phyloP scores from a whole-genome alignment of 35 echinoderm and acorn worm species.

The Hemicentrotus pulcherrimus region DNA sequence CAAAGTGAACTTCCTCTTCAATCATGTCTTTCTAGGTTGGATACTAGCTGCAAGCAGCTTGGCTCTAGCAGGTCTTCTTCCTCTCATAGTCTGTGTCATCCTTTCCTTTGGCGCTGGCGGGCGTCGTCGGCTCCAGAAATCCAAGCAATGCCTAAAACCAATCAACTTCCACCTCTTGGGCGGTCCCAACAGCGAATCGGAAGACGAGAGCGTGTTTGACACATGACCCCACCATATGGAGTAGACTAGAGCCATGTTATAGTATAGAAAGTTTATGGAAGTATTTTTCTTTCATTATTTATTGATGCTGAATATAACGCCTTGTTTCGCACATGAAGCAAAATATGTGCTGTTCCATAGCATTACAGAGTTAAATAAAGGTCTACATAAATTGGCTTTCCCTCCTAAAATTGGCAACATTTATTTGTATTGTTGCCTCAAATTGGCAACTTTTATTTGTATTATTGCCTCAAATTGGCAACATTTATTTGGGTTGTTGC shows the following conservation, averaged over 20 bases:
- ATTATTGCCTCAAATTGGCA: too few species aligned
- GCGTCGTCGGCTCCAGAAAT: not conserved
- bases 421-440: too few species aligned
- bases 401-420: too few species aligned
- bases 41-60: slow-evolving; percentile 2
- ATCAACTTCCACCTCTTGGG: slow-evolving; percentile 52
- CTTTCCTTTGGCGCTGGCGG: not conserved
- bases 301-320: not conserved
- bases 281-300: not conserved
- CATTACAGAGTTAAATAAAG: too few species aligned
- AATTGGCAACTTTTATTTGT: too few species aligned
- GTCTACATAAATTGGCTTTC: too few species aligned
- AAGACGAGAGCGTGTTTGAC: slow-evolving; percentile 44
- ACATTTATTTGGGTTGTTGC: too few species aligned
- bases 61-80: not conserved
- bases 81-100: not conserved
- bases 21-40: not conserved
- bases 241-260: not conserved
- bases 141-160: slow-evolving; percentile 27
- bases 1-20: not conserved
- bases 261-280: not conserved
- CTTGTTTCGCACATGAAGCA: too few species aligned
- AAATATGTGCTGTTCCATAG: too few species aligned
- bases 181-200: not conserved
- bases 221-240: not conserved